Conservation (phyloP, 2,113 vertebrate genomes). For the Harpagus bidentatus region DNA sequence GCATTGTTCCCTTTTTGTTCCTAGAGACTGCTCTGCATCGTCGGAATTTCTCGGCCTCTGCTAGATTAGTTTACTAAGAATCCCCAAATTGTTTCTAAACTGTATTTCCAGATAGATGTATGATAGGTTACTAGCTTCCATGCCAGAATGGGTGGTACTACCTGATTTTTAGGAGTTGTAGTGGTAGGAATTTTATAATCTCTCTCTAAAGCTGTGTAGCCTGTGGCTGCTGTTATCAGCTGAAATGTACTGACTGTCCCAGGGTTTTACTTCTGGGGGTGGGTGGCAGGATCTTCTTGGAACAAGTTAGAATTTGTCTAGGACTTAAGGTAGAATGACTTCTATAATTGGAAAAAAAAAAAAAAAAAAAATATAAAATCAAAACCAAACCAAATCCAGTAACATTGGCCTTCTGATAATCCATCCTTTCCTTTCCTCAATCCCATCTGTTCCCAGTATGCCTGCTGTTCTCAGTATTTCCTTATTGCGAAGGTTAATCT, state of each 20-base stretch:
- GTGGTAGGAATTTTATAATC: neutral
- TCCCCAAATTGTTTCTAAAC: neutral
- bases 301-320: neutral
- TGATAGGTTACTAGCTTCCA: neutral
- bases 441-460: neutral
- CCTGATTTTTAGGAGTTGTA: neutral
- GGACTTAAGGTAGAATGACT: neutral
- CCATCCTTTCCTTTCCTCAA: neutral
- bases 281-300: neutral
- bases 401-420: neutral
- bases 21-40: neutral
- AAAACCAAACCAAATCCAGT: neutral
- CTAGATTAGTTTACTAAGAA: neutral
- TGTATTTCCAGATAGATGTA: neutral
- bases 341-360: neutral
- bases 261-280: neutral
- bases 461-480: neutral
- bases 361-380: neutral
- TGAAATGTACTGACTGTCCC: neutral
- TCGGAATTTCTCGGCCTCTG: neutral
- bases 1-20: neutral
- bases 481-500: neutral
- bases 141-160: neutral
- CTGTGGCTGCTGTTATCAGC: neutral
- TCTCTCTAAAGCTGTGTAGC: neutral